Percentiles rank a stretch among this genome's conserved stretches.
Evolutionary conservation across 2,888 invertebrate genomes (phyloP).

Genomic region (Lutraria lutraria): DNA sequence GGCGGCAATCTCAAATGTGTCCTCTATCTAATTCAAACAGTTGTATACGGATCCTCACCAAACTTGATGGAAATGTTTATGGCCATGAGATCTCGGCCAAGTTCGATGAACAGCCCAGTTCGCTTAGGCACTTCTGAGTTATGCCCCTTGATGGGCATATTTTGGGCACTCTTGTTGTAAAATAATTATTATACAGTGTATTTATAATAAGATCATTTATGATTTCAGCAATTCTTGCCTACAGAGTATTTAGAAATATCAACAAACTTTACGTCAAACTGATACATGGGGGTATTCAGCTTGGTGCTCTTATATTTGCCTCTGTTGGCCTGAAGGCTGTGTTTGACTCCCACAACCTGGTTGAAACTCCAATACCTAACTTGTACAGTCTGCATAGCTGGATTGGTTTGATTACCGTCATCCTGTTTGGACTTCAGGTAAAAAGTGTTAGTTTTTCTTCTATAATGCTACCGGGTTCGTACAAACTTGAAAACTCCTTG

Average conservation of each 20-base stretch:
- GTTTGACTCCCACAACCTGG: slow-evolving; percentile 92
- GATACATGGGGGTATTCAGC: slow-evolving; percentile 91
- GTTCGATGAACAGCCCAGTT: no score
- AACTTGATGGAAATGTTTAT: no score
- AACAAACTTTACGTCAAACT: slow-evolving; percentile 92
- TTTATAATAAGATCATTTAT: no score
- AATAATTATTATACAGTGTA: no score
- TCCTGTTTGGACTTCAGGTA: slow-evolving; percentile 92
- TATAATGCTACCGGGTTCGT: not conserved
- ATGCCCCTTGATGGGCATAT: no score
- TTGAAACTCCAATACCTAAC: slow-evolving; percentile 87
- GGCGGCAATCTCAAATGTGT: no score
- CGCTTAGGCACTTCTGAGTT: no score
- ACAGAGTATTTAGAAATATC: slow-evolving; percentile 91
- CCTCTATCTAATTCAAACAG: no score
- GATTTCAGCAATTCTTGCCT: slow-evolving; percentile 92
- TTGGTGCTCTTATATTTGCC: slow-evolving; percentile 90
- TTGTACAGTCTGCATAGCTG: slow-evolving; percentile 91
- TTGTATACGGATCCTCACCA: no score
- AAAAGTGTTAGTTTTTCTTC: not conserved
- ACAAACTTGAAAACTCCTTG: no score
- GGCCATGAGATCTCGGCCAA: no score
- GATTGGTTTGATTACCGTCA: slow-evolving; percentile 92
- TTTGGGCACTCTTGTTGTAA: no score
- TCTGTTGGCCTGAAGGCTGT: slow-evolving; percentile 92